Evolutionary conservation across 1,140 invertebrate genomes (phyloP).

Genomic region (Steinernema feltiae): DNA sequence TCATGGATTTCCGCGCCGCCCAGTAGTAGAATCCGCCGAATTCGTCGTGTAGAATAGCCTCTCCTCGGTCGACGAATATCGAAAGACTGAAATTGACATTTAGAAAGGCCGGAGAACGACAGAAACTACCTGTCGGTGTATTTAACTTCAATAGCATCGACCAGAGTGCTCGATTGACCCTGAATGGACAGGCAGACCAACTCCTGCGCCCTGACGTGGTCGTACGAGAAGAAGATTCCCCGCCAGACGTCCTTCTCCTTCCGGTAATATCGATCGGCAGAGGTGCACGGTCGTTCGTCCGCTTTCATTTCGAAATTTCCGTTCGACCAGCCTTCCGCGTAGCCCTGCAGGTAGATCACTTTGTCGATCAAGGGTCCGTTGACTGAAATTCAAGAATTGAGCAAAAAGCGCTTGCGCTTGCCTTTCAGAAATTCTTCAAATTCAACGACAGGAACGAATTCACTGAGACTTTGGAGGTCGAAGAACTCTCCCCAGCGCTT

Average conservation of each 20-base stretch:
- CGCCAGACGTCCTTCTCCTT: slow-evolving; percentile 56
- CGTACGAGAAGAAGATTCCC: slow-evolving; percentile 66
- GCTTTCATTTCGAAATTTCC: slow-evolving; percentile 77
- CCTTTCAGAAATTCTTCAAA: slow-evolving; percentile 71
- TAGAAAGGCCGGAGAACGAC: neutral
- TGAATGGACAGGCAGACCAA: slow-evolving; percentile 76
- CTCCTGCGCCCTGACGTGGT: slow-evolving; percentile 66
- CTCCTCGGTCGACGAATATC: slow-evolving; percentile 77
- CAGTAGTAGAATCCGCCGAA: slow-evolving; percentile 79
- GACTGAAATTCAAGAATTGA: slow-evolving; percentile 49
- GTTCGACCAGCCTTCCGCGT: slow-evolving; percentile 73
- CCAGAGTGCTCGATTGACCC: slow-evolving; percentile 69
- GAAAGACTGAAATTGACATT: slow-evolving; percentile 60
- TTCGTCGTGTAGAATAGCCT: slow-evolving; percentile 77
- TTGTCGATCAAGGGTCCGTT: slow-evolving; percentile 66
- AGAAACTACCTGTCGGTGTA: neutral
- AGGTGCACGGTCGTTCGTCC: slow-evolving; percentile 64
- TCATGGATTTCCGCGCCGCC: slow-evolving; percentile 76
- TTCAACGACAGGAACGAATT: slow-evolving; percentile 79
- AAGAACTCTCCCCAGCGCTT: slow-evolving; percentile 77
- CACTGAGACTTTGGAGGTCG: slow-evolving; percentile 71
- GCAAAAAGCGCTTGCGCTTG: slow-evolving; percentile 18
- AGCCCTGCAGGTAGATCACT: slow-evolving; percentile 77
- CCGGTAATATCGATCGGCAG: slow-evolving; percentile 54
- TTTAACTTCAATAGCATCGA: slow-evolving; percentile 46